Conservation (phyloP, 1,140 invertebrate genomes). For the Drosophila arawakana region DNA sequence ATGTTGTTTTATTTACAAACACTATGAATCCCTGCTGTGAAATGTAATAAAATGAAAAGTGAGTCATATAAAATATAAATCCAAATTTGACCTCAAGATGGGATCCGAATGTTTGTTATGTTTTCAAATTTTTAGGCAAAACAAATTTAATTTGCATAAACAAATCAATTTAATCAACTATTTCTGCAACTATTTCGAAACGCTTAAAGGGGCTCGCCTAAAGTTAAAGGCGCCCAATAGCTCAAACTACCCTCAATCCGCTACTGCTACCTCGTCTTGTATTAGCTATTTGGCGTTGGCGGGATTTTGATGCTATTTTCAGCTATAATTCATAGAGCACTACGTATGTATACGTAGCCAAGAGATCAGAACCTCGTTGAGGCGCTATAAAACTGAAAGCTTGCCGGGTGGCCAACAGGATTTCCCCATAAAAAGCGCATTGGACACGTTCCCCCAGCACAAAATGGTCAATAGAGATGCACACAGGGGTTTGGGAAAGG, state of each 20-base stretch:
- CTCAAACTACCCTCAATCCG: constrained; percentile 25
- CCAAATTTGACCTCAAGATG: not conserved
- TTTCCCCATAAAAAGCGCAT: constrained; percentile 79
- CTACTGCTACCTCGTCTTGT: constrained; percentile 45
- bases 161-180: not conserved
- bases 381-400: constrained; percentile 70
- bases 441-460: constrained; percentile 38
- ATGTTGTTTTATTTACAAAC: constrained; percentile 18
- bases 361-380: constrained; percentile 46
- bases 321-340: constrained; percentile 46
- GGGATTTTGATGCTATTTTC: constrained; percentile 60
- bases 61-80: constrained; percentile 1
- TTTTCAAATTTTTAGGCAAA: not conserved
- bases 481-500: not conserved
- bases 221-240: constrained; percentile 1
- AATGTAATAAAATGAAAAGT: constrained; percentile 5
- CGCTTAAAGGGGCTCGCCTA: not conserved
- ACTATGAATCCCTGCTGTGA: not conserved
- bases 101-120: not conserved
- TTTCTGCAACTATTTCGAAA: not conserved
- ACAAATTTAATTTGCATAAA: not conserved
- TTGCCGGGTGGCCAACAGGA: constrained; percentile 65
- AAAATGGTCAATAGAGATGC: constrained; percentile 32
- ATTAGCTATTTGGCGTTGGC: constrained; percentile 39
- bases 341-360: constrained; percentile 12